phyloP scores from a whole-genome alignment of 2,888 invertebrate genomes.

The Tenthredo notha region DNA sequence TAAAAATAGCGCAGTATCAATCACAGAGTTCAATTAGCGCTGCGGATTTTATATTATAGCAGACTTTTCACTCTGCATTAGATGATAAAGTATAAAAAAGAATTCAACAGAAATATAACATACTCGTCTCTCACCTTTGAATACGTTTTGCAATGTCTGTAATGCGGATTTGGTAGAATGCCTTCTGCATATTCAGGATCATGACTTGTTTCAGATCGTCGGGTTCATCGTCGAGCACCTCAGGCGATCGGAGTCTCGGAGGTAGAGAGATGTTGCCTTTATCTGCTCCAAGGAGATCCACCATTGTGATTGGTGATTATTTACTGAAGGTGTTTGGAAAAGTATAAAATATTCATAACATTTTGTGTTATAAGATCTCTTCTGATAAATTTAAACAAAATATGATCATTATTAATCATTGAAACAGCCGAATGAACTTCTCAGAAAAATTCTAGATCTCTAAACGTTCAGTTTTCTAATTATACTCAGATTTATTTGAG shows the following conservation, averaged over 20 bases:
- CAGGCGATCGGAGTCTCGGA: constrained; percentile 62
- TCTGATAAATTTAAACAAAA: neutral
- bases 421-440: constrained; percentile 19
- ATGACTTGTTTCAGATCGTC: constrained; percentile 53
- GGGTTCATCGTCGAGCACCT: constrained; percentile 55
- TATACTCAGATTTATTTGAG: constrained; percentile 9
- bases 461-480: neutral
- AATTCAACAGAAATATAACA: neutral
- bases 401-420: neutral
- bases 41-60: neutral
- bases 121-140: constrained; percentile 62
- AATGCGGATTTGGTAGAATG: constrained; percentile 67
- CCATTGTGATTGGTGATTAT: constrained; percentile 59
- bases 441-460: neutral
- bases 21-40: neutral
- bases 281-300: constrained; percentile 59
- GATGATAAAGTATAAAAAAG: neutral
- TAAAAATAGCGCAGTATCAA: neutral
- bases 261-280: constrained; percentile 64
- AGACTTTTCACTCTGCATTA: neutral
- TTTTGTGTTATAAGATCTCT: neutral
- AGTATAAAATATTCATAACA: constrained; percentile 5
- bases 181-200: constrained; percentile 69
- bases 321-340: neutral
- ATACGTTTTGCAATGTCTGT: constrained; percentile 64